Conservation (phyloP, 35 echinoderm and acorn worm genomes). For the Anneissia japonica region DNA sequence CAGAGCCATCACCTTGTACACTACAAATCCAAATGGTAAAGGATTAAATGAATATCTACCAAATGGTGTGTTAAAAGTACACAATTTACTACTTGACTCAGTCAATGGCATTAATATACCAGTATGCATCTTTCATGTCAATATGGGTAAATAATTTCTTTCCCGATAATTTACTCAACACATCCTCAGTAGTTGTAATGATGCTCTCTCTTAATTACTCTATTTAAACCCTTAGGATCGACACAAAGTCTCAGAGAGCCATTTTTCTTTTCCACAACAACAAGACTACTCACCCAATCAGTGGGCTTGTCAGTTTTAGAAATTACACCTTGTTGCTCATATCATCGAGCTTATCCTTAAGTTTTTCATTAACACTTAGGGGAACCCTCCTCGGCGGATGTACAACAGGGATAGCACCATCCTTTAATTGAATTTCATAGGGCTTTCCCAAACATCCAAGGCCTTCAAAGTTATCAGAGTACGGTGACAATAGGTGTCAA, state of each 20-base stretch:
- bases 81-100: not conserved
- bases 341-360: constrained; percentile 9
- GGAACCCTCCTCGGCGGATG: constrained; percentile 28
- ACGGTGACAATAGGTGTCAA: not conserved
- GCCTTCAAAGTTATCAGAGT: not conserved
- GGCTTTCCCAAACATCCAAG: not conserved
- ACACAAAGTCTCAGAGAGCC: constrained; percentile 30
- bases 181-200: constrained; percentile 35
- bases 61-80: constrained; percentile 30
- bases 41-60: constrained; percentile 32
- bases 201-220: constrained; percentile 32
- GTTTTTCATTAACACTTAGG: constrained; percentile 9
- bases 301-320: constrained; percentile 22
- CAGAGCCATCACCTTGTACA: no score
- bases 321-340: constrained; percentile 13
- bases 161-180: constrained; percentile 17
- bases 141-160: constrained; percentile 16
- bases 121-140: constrained; percentile 21
- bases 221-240: constrained; percentile 52
- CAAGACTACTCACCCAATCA: constrained; percentile 48
- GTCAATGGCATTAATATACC: constrained; percentile 23
- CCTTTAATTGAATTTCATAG: constrained; percentile 25
- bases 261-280: constrained; percentile 24
- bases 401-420: constrained; percentile 15
- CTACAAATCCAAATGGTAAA: constrained; percentile 37